Conservation (phyloP, 2,888 invertebrate species). For the Panorpa germanica region DNA sequence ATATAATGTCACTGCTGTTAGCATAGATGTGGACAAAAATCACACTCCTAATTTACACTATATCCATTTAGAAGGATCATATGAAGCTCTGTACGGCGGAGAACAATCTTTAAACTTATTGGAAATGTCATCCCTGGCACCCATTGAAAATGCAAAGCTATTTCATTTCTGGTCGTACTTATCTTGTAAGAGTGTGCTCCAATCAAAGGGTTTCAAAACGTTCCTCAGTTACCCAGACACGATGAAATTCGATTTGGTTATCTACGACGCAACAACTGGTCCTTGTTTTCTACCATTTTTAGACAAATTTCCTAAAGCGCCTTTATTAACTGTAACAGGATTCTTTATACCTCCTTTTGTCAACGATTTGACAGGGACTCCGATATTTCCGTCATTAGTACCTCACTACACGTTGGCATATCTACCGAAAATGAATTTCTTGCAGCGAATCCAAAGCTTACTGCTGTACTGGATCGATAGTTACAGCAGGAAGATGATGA, state of each 20-base stretch:
- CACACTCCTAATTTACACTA: conserved; percentile 14
- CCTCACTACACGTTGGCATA: conserved; percentile 13
- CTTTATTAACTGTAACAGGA: conserved; percentile 17
- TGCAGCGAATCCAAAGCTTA: conserved; percentile 15
- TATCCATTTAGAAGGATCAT: conserved; percentile 17
- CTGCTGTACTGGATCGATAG: conserved; percentile 13
- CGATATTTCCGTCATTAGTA: conserved; percentile 16
- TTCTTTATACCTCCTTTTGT: conserved; percentile 15
- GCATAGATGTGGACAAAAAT: conserved; percentile 14
- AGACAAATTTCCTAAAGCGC: conserved; percentile 18
- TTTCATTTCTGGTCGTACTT: too few relatives aligned
- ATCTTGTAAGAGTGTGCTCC: too few relatives aligned
- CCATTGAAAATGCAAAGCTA: too few relatives aligned
- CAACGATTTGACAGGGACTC: conserved; percentile 15
- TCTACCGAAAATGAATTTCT: conserved; percentile 15
- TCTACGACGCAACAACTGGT: conserved; percentile 18
- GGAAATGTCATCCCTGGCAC: neutral
- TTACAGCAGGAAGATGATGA: too few relatives aligned
- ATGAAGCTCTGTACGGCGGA: too few relatives aligned
- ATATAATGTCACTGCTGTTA: conserved; percentile 14
- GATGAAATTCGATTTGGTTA: conserved; percentile 19
- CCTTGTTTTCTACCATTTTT: conserved; percentile 18
- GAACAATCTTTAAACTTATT: neutral
- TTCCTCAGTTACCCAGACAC: conserved; percentile 17
- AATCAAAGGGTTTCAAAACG: conserved; percentile 14